Evolutionary conservation across 2,888 invertebrate species (phyloP).

Genomic region (Oligia fasciuncula): DNA sequence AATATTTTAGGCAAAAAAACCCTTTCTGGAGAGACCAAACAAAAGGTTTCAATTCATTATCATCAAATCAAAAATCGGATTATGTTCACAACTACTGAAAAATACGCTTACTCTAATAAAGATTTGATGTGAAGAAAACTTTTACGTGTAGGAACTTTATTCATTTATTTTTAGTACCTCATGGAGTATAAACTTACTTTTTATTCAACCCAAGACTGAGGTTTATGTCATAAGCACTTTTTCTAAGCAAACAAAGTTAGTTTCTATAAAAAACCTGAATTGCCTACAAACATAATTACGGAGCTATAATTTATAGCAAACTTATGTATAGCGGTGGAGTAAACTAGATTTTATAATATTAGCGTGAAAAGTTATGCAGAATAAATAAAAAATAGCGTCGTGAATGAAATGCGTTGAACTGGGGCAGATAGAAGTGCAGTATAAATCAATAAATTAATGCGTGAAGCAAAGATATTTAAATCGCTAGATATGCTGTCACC

Average conservation of each 20-base stretch:
- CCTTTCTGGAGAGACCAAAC: not conserved
- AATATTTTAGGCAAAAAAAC: not conserved
- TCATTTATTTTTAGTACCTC: slow-evolving; percentile 1
- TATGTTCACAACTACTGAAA: not conserved
- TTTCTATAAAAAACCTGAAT: not conserved
- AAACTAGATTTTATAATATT: slow-evolving; percentile 23
- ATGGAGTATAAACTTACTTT: not conserved
- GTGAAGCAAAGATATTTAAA: not conserved
- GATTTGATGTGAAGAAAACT: not conserved
- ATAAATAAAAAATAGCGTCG: slow-evolving; percentile 30
- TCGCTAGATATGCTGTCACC: not conserved
- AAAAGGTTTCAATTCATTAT: not conserved
- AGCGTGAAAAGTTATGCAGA: slow-evolving; percentile 17
- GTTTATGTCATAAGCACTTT: slow-evolving; percentile 28
- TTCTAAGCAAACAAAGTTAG: slow-evolving; percentile 19
- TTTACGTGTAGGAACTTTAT: not conserved
- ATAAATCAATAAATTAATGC: not conserved
- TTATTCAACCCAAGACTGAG: slow-evolving; percentile 9
- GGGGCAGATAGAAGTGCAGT: not conserved
- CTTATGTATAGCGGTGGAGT: not conserved
- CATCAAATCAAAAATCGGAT: too few species aligned
- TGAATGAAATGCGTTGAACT: not conserved
- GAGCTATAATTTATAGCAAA: slow-evolving; percentile 9
- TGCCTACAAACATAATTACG: not conserved
- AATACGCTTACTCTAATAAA: not conserved